These are phyloP conservation scores for Drosophila bipectinata DNA, from an alignment of 1,140 invertebrate genomes.

Conservation along the genomic window DNA sequence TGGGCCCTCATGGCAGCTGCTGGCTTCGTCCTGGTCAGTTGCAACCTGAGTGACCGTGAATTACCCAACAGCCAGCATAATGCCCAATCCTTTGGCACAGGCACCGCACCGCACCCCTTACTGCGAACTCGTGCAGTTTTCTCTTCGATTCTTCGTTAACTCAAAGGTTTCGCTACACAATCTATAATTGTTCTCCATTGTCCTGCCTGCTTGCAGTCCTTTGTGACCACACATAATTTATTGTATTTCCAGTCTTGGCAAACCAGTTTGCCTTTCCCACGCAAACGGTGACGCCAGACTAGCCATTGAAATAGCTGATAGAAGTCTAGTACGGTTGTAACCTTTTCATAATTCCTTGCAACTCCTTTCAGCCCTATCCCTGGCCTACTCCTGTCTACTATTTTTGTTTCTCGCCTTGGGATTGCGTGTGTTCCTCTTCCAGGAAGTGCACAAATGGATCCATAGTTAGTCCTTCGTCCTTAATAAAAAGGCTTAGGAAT, in stretches of 20 bases:
- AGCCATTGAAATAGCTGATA: conserved; percentile 3
- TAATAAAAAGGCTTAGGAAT: too few species aligned
- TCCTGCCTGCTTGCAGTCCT: conserved; percentile 38
- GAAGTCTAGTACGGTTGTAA: conserved; percentile 12
- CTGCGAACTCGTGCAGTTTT: conserved; percentile 49
- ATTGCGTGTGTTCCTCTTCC: neutral
- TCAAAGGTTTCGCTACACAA: conserved; percentile 28
- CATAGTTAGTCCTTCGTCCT: too few species aligned
- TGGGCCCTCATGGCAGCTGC: conserved; percentile 48
- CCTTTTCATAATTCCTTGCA: conserved; percentile 3
- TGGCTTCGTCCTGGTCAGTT: conserved; percentile 44
- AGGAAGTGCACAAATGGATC: conserved; percentile 52
- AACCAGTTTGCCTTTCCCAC: conserved; percentile 69
- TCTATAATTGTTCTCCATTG: conserved; percentile 72
- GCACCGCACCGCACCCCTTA: conserved; percentile 15
- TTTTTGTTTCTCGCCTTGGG: conserved; percentile 2
- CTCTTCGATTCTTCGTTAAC: conserved; percentile 8
- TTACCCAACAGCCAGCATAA: conserved; percentile 61
- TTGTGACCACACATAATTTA: conserved; percentile 65
- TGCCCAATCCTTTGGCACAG: conserved; percentile 66
- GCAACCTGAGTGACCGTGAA: conserved; percentile 47
- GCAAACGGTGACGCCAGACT: conserved; percentile 38
- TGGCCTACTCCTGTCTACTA: conserved; percentile 1
- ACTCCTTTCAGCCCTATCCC: conserved; percentile 19
- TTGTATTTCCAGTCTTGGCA: conserved; percentile 38